Evolutionary conservation across 2,113 vertebrate genomes (phyloP), one percentile per base, ranked within the genome.

Genomic region (Orycteropus afer): DNA sequence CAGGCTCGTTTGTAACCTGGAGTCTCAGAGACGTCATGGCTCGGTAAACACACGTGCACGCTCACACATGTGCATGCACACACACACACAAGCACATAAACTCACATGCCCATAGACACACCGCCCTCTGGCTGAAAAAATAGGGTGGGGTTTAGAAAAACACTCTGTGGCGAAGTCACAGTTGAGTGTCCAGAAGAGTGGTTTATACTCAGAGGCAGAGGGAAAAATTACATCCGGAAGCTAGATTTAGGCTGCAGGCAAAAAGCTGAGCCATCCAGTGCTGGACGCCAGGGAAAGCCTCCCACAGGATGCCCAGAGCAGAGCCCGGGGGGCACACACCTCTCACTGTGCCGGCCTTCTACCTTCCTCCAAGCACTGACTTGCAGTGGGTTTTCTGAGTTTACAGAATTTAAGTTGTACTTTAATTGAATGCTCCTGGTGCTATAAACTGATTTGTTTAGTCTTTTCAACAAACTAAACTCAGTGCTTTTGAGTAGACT

Each of bases 341-440:
- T 93, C 25, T 45, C n/a, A n/a, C 71, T 42, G 90, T 74, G 86
- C 81, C 76, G 57, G 51, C 88, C 93, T 82, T 86, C 69, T 87
- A 2, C 67, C 71, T 89, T 32, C 0, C 0, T 5, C 4, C 12
- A 90, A 85, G 40, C 47, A 55, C n/a, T 90, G 0, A 0, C 76
- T 51, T 77, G 91, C 87, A 74, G 37, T 67, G 65, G 84, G 17
- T 94, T 97, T 81, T 96, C 53, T 89, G 94, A 97, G 94, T 93
- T 97, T 90, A 96, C 15, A 13, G 80, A 93, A 93, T 97, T 67
- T 95, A 95, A 95, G 93, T 40, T 57, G 45, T 18, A 69, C 59
- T 71, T 40, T 77, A 74, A 87, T 91, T 97, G 93, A 87, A 87
- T 94, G 97, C 96, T 90, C 85, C 20, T 47, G 55, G 10, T 51